Base-by-base conservation (phyloP, 2,797 vertebrate species). In the Tokudaia muenninki region DNA sequence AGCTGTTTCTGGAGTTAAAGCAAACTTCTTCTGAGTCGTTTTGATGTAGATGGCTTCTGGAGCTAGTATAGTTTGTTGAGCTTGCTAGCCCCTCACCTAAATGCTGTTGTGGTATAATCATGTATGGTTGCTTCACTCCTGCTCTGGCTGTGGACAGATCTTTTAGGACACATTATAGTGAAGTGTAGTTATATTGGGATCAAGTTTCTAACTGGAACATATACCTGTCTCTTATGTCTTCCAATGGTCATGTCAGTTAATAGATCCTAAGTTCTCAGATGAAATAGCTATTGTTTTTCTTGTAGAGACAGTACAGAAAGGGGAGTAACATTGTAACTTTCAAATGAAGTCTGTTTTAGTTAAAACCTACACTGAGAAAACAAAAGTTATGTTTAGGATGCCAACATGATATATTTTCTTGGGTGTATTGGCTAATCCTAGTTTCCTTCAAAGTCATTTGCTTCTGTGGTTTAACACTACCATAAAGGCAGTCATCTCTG, bases 331-430 rank as follows among this genome's bases (percentile, higher is more conserved):
- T 72, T 92, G 5, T 52, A 74, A 17, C 80, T 91, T 96, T 86
- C 77, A 92, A 80, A 75, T 91, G 31, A 92, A 94, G 61, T 86
- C n/a, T 67, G 24, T 93, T 90, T 96, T 70, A 87, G 82, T 92
- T 59, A 79, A 96, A 96, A 92, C 41, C 13, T 82, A 88, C 5
- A 61, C 14, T 80, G 47, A 91, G 61, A 44, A 77, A 80, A 24
- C 4, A 75, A 41, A 75, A 94, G 88, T 65, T 90, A 75, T 87
- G 78, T 94, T 92, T 82, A 96, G 37, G 19, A 61, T 92, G 10
- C 52, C 55, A 59, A 84, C 65, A 13, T 90, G 31, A 90, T 70
- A 34, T 61, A 52, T 78, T 91, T 93, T 84, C 82, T 55, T 61
- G 44, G n/a, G 67, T 37, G 82, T 95, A 88, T 88, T 94, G 41